Percentiles rank a stretch among this genome's conserved stretches.
phyloP scores from a whole-genome alignment of 2,113 vertebrate species.

The Boleophthalmus pectinirostris region DNA sequence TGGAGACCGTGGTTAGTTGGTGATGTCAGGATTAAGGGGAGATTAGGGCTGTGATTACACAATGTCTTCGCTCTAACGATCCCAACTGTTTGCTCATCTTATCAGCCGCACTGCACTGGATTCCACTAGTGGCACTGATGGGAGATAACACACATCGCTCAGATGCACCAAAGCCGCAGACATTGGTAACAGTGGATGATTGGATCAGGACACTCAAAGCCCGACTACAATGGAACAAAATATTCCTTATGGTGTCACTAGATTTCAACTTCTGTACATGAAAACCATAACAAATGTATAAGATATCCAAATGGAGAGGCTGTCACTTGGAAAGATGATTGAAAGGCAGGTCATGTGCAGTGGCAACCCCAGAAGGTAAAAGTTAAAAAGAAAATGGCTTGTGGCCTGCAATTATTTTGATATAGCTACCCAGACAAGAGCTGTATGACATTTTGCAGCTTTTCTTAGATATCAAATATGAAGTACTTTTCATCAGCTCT shows the following conservation, averaged over 20 bases:
- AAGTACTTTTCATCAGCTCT: not conserved
- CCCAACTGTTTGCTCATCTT: constrained; percentile 82
- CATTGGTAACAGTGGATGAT: constrained; percentile 5
- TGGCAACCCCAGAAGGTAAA: constrained; percentile 1
- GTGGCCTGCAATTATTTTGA: not conserved
- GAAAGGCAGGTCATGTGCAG: not conserved
- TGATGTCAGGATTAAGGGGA: constrained; percentile 79
- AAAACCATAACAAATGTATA: not conserved
- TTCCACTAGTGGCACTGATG: constrained; percentile 68
- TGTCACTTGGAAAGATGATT: not conserved
- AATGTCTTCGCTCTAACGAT: constrained; percentile 84
- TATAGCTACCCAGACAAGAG: no score
- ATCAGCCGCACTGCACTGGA: constrained; percentile 76
- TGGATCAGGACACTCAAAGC: constrained; percentile 6
- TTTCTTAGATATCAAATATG: not conserved
- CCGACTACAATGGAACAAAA: not conserved
- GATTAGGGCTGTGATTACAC: constrained; percentile 82
- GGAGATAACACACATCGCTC: constrained; percentile 70
- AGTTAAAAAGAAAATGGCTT: not conserved
- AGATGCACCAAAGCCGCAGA: constrained; percentile 15
- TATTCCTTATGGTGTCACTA: not conserved
- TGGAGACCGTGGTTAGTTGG: constrained; percentile 64
- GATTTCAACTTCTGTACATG: not conserved
- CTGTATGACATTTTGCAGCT: not conserved
- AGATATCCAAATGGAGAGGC: not conserved